Conservation (phyloP, 2,888 invertebrate genomes). For the Cataglyphis altisquamis region DNA sequence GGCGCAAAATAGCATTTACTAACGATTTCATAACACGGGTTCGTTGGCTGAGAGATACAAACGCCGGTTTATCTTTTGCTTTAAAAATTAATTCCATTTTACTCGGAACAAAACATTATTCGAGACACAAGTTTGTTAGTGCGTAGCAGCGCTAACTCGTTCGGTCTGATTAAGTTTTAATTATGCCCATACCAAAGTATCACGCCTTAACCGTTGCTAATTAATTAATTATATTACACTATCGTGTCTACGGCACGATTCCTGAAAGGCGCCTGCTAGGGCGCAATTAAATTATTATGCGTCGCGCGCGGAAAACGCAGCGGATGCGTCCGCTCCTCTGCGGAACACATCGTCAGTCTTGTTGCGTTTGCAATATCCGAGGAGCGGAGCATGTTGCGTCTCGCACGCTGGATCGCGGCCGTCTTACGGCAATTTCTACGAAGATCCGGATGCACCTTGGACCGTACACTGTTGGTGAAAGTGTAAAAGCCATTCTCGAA, state of each 20-base stretch:
- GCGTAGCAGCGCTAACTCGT: constrained; percentile 46
- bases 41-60: constrained; percentile 38
- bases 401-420: constrained; percentile 51
- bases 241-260: constrained; percentile 60
- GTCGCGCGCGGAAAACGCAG: constrained; percentile 58
- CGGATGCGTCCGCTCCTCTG: constrained; percentile 58
- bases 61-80: constrained; percentile 52
- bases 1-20: neutral
- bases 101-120: constrained; percentile 63
- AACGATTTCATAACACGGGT: constrained; percentile 25
- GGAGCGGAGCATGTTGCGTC: constrained; percentile 59
- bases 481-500: neutral
- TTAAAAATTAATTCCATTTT: constrained; percentile 60
- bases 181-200: constrained; percentile 80
- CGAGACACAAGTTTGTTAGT: constrained; percentile 58
- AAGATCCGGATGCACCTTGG: constrained; percentile 42
- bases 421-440: constrained; percentile 42
- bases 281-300: constrained; percentile 62
- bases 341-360: constrained; percentile 78
- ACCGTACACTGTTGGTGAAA: neutral
- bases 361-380: constrained; percentile 76
- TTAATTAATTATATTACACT: constrained; percentile 72
- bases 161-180: constrained; percentile 78
- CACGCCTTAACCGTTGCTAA: constrained; percentile 77
- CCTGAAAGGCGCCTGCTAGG: constrained; percentile 41